Evolutionary conservation across 2,888 invertebrate species (phyloP), one percentile per base, ranked within the genome.

Genomic region (Aphrophora alni): DNA sequence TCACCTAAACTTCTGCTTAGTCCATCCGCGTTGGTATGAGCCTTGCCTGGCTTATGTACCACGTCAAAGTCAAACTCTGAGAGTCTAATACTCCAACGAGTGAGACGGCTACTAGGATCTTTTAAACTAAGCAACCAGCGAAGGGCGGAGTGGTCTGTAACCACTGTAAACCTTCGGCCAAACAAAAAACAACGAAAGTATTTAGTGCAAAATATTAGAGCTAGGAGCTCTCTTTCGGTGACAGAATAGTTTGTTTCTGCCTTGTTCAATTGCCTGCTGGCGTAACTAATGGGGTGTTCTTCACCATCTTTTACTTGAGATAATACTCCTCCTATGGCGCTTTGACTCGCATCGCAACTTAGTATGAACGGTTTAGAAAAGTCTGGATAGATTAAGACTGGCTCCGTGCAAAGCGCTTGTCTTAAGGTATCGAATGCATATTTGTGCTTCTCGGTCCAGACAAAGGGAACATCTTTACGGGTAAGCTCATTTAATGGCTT

Each of bases 341-440:
- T 38, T 44, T 75, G 14, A 70, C 76, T 76, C 10, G 82, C 82
- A 44, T 83, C 83, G 2, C 75, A 77, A 24, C 69, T 82, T 4
- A 83, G 24, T 26, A 74, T 38, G 75, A 83, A 83, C 8, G 59
- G 69, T 44, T 78, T 33, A n/a, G 28, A 14, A 76, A 78, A 79
- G 75, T 82, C 27, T 77, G 83, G 72, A 74, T 44, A 33, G 33
- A 75, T 38, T n/a, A 78, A 33, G 12, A 78, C 8, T 25, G 78
- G 78, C 38, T 78, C 78, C 21, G 26, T 51, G 1, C 75, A 77
- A 28, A 83, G 70, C 10, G 38, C 68, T 26, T 73, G 14, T 51
- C 82, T 83, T 21, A 83, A 71, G 28, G 69, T 70, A n/a, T 79
- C 38, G 73, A 83, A 83, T 8, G 83, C 80, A 27, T 68, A 27